Evolutionary conservation across 2,888 invertebrate species (phyloP), one percentile per base, ranked within the genome.

Genomic region (Eledona agricola): DNA sequence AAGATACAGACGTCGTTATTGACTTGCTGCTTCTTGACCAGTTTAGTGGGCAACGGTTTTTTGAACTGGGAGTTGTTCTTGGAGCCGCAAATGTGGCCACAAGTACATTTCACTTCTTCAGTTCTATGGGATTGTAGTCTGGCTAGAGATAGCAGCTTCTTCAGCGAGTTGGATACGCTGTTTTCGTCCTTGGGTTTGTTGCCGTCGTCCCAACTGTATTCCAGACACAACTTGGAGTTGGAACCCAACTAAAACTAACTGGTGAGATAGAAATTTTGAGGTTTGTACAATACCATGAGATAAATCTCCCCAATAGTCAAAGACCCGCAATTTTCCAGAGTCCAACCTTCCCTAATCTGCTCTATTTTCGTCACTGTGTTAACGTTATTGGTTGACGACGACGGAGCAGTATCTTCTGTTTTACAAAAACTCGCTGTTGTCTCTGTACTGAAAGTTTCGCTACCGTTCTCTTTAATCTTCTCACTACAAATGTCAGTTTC

Each of bases 231-330:
- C 73, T 86, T 88, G 0, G 89, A 87, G 53, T 91, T 86, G 47
- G 81, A 79, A 7, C 89, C 89, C 73, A 87, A 87, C 87, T 87
- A 12, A 11, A 6, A 12, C 15, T 12, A 13, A 13, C 28, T 13
- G 11, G 15, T 2, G 1, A 4, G n/a, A 29, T 28, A 28, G 12
- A 3, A 3, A 13, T 10, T 28, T 28, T 28, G 9, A 28, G 6
- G 22, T 3, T 35, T n/a, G 4, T 45, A 19, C 4, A 15, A 78
- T 69, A 91, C 89, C 86, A 95, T 92, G 34, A 96, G 80, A 77
- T 93, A 95, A 46, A 96, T 77, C 77, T 96, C 95, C 0, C 95
- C 95, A 16, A 96, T 81, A 2, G 93, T 92, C 25, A 95, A 81
- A 17, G 89, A 87, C 3, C 88, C 89, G 1, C 88, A 86, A 69